phyloP scores from a whole-genome alignment of 2,797 vertebrate genomes.

The Molossus molossus region DNA sequence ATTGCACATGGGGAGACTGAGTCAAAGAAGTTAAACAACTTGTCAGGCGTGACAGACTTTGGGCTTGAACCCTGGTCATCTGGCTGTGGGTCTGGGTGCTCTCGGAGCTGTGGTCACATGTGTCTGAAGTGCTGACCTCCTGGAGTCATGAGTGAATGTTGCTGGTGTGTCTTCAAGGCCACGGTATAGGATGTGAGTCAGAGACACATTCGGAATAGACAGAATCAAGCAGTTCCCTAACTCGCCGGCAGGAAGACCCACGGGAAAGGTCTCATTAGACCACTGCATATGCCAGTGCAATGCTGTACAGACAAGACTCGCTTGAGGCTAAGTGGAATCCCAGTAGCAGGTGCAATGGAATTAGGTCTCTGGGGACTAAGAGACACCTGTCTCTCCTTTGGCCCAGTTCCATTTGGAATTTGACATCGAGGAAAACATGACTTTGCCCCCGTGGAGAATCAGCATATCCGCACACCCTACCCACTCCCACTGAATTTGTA shows the following conservation, averaged over 20 bases:
- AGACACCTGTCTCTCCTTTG: background rate
- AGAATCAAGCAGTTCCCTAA: slow-evolving; percentile 30
- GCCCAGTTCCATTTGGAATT: background rate
- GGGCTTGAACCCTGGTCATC: background rate
- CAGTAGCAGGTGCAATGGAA: background rate
- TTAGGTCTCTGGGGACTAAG: background rate
- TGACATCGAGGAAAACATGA: background rate
- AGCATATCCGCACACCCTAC: too few relatives aligned
- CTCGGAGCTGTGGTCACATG: background rate
- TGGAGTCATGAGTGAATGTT: background rate
- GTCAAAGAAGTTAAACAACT: background rate
- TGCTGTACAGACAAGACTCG: background rate
- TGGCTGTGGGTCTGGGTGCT: background rate
- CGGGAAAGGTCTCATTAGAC: slow-evolving; percentile 40
- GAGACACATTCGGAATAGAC: background rate
- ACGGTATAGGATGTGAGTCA: slow-evolving; percentile 64
- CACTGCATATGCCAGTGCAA: background rate
- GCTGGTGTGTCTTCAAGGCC: slow-evolving; percentile 59
- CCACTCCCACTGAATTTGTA: background rate
- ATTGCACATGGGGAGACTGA: background rate
- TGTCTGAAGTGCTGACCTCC: background rate
- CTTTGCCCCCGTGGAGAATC: background rate
- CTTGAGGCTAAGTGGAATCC: background rate
- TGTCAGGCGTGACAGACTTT: background rate
- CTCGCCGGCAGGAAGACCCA: slow-evolving; percentile 32